Evolutionary conservation across 92 coral and sea anemone genomes (phyloP).

Genomic region (Parazoanthus atlanticus): DNA sequence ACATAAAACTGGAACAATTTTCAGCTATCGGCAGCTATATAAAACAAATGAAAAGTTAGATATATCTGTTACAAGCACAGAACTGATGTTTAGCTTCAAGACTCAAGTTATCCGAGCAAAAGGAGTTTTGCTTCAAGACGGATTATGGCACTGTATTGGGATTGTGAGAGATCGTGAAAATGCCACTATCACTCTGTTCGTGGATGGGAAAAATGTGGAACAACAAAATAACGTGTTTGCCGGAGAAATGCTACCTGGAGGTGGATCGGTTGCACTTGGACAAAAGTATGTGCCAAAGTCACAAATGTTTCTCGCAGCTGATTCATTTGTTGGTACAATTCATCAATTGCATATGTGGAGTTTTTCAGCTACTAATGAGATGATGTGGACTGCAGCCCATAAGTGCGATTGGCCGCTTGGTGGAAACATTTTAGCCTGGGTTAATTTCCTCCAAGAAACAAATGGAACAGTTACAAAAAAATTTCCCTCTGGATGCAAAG

Average conservation of each 20-base stretch:
- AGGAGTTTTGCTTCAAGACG: constrained; percentile 48
- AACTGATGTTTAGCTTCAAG: constrained; percentile 42
- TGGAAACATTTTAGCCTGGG: constrained; percentile 61
- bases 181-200: constrained; percentile 25
- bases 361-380: constrained; percentile 46
- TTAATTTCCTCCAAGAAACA: constrained; percentile 49
- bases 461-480: constrained; percentile 42
- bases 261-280: constrained; percentile 61
- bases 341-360: constrained; percentile 66
- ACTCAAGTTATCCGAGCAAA: constrained; percentile 40
- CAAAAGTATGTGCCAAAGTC: constrained; percentile 46
- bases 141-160: constrained; percentile 64
- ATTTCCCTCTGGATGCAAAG: constrained; percentile 64
- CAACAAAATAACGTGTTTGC: neutral
- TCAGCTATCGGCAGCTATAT: constrained; percentile 56
- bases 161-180: constrained; percentile 43
- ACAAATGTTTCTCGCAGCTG: neutral
- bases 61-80: constrained; percentile 49
- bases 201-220: constrained; percentile 37
- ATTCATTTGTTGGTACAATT: constrained; percentile 55
- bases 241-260: constrained; percentile 48
- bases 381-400: constrained; percentile 77
- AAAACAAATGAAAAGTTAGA: constrained; percentile 40
- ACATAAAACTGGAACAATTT: constrained; percentile 57
- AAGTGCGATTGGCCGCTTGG: constrained; percentile 68